Evolutionary conservation across 2,113 vertebrate genomes (phyloP).

Genomic region (Phycodurus eques): DNA sequence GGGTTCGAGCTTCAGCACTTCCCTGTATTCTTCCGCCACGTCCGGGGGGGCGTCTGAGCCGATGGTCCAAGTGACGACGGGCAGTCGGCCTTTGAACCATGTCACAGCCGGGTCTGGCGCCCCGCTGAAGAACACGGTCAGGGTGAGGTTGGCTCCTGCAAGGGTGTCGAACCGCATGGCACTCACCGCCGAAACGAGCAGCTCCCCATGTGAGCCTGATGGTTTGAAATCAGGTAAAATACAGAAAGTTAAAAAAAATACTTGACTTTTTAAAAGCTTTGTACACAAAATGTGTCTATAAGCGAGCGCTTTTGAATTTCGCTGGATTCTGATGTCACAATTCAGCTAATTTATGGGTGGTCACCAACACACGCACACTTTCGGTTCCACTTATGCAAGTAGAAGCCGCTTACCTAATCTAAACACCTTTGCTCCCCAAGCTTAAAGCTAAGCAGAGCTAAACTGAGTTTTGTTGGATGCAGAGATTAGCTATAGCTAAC

Average conservation of each 20-base stretch:
- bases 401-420: no score
- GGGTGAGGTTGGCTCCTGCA: conserved; percentile 56
- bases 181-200: conserved; percentile 40
- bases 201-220: conserved; percentile 41
- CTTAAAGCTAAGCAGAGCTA: no score
- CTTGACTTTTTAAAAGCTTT: background rate
- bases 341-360: background rate
- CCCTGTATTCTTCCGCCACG: background rate
- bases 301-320: background rate
- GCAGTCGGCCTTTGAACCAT: conserved; percentile 45
- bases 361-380: no score
- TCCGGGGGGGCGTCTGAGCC: background rate
- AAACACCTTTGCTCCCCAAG: no score
- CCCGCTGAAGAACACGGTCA: conserved; percentile 54
- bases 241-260: background rate
- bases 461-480: no score
- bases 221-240: background rate
- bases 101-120: conserved; percentile 39
- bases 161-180: conserved; percentile 13
- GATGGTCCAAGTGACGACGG: conserved; percentile 58
- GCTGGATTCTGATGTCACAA: background rate
- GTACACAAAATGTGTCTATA: background rate
- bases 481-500: no score
- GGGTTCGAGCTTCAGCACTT: conserved; percentile 36
- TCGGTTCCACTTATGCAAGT: no score